Evolutionary conservation across 2,113 vertebrate species (phyloP), one percentile per base, ranked within the genome.

Genomic region (Tyto alba): DNA sequence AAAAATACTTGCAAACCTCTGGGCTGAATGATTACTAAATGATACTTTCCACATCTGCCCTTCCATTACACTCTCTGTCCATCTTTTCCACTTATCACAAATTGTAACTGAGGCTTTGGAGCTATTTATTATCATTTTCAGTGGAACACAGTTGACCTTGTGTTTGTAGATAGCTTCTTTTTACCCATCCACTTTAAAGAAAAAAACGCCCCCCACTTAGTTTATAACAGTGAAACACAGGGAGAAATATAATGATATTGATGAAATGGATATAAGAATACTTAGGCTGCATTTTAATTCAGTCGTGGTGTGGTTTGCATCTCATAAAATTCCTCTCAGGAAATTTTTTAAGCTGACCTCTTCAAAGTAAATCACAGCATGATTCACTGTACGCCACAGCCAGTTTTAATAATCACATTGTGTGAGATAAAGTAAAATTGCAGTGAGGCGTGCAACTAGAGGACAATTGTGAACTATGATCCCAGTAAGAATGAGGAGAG

Each of bases 221-320:
- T 77, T 90, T 91, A 17, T 56, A 87, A 75, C 2, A 0, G 41
- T 83, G 74, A 75, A 90, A 74, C 36, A 85, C 71, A 79, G 43
- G 45, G 68, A 85, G 53, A 78, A 76, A 69, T 45, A 53, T 26
- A 85, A 79, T 26, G 16, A 9, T 72, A 83, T 69, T 63, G 78
- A 89, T 91, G 60, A 88, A 95, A 90, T 89, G 85, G 89, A 81
- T 77, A 43, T 25, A 50, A 91, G 87, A 20, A 66, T 50, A 74
- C 85, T 5, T 60, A 48, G 41, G 40, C 52, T 93, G 93, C 80
- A 95, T 96, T 89, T 94, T 75, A 89, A 95, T 96, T 90, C 45
- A 11, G 80, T 48, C 12, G 1, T 67, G 60, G 15, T 74, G 50
- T 5, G 1, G 25, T 94, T 89, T 87, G 88, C 73, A 52, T 81